These are phyloP conservation scores for Diploptera punctata DNA, from an alignment of 2,888 invertebrate genomes.

Conservation along the genomic window DNA sequence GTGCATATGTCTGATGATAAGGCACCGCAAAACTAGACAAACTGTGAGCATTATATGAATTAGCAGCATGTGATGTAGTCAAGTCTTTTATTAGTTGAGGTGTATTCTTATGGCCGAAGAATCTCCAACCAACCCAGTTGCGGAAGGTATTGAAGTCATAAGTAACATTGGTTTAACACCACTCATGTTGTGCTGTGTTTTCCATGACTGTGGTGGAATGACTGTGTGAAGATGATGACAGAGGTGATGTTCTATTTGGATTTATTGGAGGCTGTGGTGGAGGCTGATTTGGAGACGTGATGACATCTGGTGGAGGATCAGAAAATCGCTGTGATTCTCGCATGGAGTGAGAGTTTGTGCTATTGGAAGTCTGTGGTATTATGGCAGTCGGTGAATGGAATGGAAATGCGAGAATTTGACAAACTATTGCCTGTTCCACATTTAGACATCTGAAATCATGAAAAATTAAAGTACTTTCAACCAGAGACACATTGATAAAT, in stretches of 20 bases:
- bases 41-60: conserved; percentile 40
- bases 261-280: conserved; percentile 20
- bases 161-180: conserved; percentile 38
- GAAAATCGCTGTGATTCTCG: conserved; percentile 40
- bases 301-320: conserved; percentile 37
- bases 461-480: no score
- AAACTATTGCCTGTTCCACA: conserved; percentile 25
- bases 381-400: conserved; percentile 27
- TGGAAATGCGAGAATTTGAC: conserved; percentile 21
- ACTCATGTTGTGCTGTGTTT: conserved; percentile 32
- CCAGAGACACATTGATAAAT: no score
- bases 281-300: conserved; percentile 36
- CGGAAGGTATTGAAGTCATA: conserved; percentile 34
- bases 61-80: conserved; percentile 30
- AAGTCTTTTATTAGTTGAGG: conserved; percentile 10
- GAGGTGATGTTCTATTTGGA: conserved; percentile 9
- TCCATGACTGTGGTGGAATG: conserved; percentile 22
- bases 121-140: not conserved
- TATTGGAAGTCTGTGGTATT: conserved; percentile 17
- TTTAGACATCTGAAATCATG: conserved; percentile 30
- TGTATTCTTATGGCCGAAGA: not conserved
- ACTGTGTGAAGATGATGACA: not conserved
- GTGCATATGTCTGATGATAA: conserved; percentile 37
- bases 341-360: conserved; percentile 26
- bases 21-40: conserved; percentile 41